Evolutionary conservation across 2,888 invertebrate genomes (phyloP).

Genomic region (Rotaria magnacalcarata): DNA sequence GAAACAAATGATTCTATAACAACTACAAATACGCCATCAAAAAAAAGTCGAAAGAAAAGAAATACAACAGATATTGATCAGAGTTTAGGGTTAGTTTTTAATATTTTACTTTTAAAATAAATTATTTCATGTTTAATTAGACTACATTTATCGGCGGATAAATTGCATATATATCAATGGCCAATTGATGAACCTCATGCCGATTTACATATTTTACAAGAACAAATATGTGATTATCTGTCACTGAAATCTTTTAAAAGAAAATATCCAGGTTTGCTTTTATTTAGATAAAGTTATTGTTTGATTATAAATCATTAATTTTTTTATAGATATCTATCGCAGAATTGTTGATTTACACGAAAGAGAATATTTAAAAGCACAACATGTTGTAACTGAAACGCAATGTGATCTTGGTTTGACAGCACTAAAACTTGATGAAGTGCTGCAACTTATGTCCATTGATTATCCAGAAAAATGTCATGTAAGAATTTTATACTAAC

Average conservation of each 20-base stretch:
- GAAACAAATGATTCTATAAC: background rate
- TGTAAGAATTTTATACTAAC: slow-evolving; percentile 55
- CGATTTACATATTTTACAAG: slow-evolving; percentile 87
- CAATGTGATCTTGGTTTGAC: slow-evolving; percentile 90
- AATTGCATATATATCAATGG: slow-evolving; percentile 90
- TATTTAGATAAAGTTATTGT: background rate
- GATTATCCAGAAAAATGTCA: slow-evolving; percentile 92
- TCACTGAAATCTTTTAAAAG: slow-evolving; percentile 92
- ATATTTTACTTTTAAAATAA: background rate
- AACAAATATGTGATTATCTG: slow-evolving; percentile 86
- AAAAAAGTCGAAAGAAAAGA: slow-evolving; percentile 29
- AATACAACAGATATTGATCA: slow-evolving; percentile 29
- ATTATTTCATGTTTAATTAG: background rate
- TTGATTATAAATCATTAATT: background rate
- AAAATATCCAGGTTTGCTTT: slow-evolving; percentile 64
- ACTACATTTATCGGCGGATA: slow-evolving; percentile 67
- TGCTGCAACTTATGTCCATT: slow-evolving; percentile 85
- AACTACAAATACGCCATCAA: background rate
- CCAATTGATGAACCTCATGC: slow-evolving; percentile 66
- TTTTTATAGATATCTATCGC: slow-evolving; percentile 72
- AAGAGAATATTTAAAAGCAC: slow-evolving; percentile 77
- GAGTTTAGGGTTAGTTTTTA: slow-evolving; percentile 2
- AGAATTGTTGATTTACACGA: slow-evolving; percentile 83
- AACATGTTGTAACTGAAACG: slow-evolving; percentile 73
- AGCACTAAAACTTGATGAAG: slow-evolving; percentile 82